Conservation (phyloP, 2,888 invertebrate genomes). For the Cerceris ruficornis region DNA sequence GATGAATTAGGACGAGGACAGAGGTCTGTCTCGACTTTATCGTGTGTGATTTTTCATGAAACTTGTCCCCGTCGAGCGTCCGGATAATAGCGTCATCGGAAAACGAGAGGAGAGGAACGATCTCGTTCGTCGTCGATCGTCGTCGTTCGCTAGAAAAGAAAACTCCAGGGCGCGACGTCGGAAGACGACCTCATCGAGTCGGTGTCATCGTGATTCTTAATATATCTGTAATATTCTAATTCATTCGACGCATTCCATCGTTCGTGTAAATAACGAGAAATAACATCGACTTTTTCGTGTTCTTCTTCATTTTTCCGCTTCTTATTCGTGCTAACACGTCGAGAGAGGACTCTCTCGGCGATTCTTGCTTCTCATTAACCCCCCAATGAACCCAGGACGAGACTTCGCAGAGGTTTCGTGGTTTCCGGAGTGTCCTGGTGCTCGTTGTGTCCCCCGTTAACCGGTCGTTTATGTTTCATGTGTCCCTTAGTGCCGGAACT, state of each 20-base stretch:
- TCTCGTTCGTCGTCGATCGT: constrained; percentile 36
- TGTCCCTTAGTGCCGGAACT: constrained; percentile 70
- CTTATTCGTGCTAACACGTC: not conserved
- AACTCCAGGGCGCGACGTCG: constrained; percentile 12
- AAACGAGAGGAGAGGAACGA: constrained; percentile 28
- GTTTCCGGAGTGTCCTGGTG: too few species aligned
- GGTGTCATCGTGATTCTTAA: constrained; percentile 19
- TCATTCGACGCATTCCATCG: constrained; percentile 54
- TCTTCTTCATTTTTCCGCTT: constrained; percentile 5
- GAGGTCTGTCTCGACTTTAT: too few species aligned
- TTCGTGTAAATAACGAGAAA: constrained; percentile 16
- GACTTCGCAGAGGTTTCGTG: too few species aligned
- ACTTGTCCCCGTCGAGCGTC: too few species aligned
- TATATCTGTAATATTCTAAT: constrained; percentile 39
- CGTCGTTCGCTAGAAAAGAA: constrained; percentile 24
- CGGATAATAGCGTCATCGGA: too few species aligned
- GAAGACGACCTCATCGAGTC: constrained; percentile 16
- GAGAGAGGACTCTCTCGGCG: constrained; percentile 10
- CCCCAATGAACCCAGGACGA: too few species aligned
- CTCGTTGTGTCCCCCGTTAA: constrained; percentile 28
- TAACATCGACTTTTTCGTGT: not conserved
- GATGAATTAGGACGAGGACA: too few species aligned
- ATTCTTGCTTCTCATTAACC: constrained; percentile 11
- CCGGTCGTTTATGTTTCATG: constrained; percentile 66
- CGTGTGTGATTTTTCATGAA: too few species aligned